Evolutionary conservation across 2,797 vertebrate species (phyloP), one percentile per base, ranked within the genome.

Genomic region (Okamejei kenojei): DNA sequence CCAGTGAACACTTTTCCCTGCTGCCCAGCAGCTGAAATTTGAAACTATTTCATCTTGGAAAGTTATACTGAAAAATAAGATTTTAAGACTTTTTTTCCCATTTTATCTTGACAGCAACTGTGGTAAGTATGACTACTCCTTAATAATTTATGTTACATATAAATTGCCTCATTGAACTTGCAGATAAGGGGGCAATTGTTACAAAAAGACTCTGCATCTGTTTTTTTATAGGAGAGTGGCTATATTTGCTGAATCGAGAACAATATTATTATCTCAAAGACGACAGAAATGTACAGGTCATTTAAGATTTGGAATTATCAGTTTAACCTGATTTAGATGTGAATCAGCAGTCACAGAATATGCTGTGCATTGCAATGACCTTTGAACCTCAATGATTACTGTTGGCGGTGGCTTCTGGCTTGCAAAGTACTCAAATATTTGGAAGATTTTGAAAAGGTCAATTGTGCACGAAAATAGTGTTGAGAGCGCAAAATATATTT

Each of bases 81-180:
- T 38, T 74, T 26, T 45, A 73, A 8, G 11, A 23, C 21, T 73
- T 54, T 38, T 91, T 54, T 38, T 1, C 13, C 26, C 15, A 88
- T 54, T 88, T 38, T 3, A 54, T 29, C 71, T 73, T 23, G 19
- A 10, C 38, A 63, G 63, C 1, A 74, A 74, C 35, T 1, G 17
- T 23, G 21, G 32, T 68, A 95, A 94, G 93, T 82, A 93, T 94
- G 93, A 94, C 94, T 95, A 94, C 95, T 94, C 94, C 93, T 95
- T 61, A 94, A 94, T 95, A 95, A 96, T 96, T 94, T 95, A 96
- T 95, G 86, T 94, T 94, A 94, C 94, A 94, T 0, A 93, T 68
- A 91, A 73, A 29, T 90, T 93, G 94, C 90, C 93, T 93, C 80
- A 95, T 95, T 94, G 82, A 94, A 95, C 95, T 95, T 95, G 80